Conservation (phyloP, 2,113 vertebrate genomes). For the Pachyramphus minor region DNA sequence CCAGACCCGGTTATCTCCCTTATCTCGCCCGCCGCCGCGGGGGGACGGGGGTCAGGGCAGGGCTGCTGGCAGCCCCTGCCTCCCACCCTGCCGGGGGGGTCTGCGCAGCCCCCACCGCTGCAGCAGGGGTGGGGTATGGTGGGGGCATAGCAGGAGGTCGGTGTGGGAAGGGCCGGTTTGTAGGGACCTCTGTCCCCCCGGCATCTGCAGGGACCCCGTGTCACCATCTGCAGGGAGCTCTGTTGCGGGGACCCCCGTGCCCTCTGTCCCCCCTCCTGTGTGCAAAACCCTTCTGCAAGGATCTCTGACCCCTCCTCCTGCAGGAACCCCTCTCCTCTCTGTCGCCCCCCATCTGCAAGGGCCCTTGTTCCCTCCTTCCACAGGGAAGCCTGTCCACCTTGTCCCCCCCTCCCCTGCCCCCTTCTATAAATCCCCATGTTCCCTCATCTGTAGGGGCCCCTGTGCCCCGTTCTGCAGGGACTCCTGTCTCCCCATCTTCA, state of each 20-base stretch:
- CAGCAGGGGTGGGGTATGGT: accelerated
- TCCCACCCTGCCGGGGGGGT: accelerated
- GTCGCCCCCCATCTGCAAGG: neutral
- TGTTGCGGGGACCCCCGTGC: neutral
- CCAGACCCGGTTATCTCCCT: neutral
- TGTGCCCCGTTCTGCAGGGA: neutral
- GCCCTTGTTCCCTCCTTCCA: neutral
- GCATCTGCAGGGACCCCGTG: neutral
- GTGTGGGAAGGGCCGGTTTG: neutral
- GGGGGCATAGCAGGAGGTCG: neutral
- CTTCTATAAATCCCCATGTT: neutral
- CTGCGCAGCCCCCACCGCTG: too few species aligned
- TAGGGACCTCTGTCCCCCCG: neutral
- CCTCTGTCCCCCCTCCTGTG: neutral
- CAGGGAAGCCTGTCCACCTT: neutral
- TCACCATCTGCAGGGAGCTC: neutral
- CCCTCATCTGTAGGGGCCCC: neutral
- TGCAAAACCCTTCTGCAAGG: neutral
- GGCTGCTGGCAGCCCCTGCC: neutral
- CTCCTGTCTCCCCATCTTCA: too few species aligned
- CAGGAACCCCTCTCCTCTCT: neutral
- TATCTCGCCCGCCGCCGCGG: neutral
- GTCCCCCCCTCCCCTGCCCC: neutral
- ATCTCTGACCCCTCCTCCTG: neutral
- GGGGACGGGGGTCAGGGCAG: neutral